A percentile compares a stretch with the other conserved stretches of the same genome.
Evolutionary conservation across 2,797 vertebrate species (phyloP).

Genomic region (Sebastes cheni): DNA sequence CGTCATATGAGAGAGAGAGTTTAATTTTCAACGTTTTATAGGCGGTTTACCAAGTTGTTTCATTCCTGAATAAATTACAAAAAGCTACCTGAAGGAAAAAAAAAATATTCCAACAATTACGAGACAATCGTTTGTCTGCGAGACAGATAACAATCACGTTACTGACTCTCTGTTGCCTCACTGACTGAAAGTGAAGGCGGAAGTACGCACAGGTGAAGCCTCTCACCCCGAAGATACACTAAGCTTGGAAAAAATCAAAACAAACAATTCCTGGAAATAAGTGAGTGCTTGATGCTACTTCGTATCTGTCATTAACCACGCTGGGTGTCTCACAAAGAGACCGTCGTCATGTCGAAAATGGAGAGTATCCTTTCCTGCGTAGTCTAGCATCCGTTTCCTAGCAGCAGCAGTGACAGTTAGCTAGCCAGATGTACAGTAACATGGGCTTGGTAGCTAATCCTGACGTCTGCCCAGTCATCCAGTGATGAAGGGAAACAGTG

Average conservation of each 20-base stretch:
- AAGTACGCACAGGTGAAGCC: not conserved
- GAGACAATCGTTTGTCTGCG: not conserved
- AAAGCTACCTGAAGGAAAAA: accelerated
- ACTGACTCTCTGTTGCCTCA: not conserved
- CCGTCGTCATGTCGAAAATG: conserved; percentile 64
- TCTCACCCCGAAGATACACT: conserved; percentile 25
- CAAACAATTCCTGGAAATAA: conserved; percentile 30
- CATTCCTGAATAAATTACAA: not conserved
- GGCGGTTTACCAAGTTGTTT: not conserved
- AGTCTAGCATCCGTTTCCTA: not conserved
- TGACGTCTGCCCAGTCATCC: conserved; percentile 20
- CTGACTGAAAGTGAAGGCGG: conserved; percentile 42
- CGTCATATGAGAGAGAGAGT: not conserved
- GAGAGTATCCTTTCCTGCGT: conserved; percentile 73
- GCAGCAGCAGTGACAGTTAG: not conserved
- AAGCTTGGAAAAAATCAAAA: conserved; percentile 27
- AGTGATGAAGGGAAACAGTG: not conserved
- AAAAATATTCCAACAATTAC: accelerated
- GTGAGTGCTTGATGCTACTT: not conserved
- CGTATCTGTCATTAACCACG: not conserved
- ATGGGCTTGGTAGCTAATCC: not conserved
- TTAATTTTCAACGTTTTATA: not conserved
- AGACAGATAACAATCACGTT: not conserved
- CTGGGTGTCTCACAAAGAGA: not conserved
- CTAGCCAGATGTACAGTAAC: not conserved